Evolutionary conservation across 2,797 vertebrate species (phyloP), one percentile per base, ranked within the genome.

Genomic region (Tympanoctomys barrerae): DNA sequence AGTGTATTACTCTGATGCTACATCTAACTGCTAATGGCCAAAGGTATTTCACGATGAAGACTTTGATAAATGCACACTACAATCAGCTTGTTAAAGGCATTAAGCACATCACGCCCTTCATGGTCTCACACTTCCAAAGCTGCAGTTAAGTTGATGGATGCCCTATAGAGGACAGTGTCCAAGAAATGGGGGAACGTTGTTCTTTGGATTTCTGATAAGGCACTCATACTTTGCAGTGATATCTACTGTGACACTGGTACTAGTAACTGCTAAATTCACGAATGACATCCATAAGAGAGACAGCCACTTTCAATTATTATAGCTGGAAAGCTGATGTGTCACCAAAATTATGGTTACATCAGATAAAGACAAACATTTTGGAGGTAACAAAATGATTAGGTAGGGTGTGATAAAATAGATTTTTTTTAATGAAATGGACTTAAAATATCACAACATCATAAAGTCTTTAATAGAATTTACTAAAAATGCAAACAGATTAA

Each of bases 401-500:
- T 18, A 93, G 18, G 36, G 7, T 70, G 90, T 39, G 31, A 22
- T 49, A 78, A 89, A 96, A 93, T 95, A 88, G 73, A 4, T 57
- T 57, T 18, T 68, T 95, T 93, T 89, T 49, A 85, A 80, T 89
- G n/a, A 93, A 89, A 94, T 73, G 3, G 64, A 86, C 21, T 92
- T 95, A 92, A 91, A 95, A 95, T 92, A 96, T 13, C 49, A 61
- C 8, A 89, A 42, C 9, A 81, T 42, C 64, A n/a, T 19, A 86
- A 94, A 49, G 8, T 89, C 12, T 86, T 39, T 75, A 64, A 39
- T 22, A 73, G 61, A 12, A 86, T 52, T 85, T 71, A 95, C 46
- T 13, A 87, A 94, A 64, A 62, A 33, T 85, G 62, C 33, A n/a
- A 91, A 91, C 71, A 89, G 33, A 39, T 61, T 39, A 94, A 94